These are phyloP conservation scores for Escarpia spicata DNA, from an alignment of 2,888 invertebrate genomes.

Conservation along the genomic window DNA sequence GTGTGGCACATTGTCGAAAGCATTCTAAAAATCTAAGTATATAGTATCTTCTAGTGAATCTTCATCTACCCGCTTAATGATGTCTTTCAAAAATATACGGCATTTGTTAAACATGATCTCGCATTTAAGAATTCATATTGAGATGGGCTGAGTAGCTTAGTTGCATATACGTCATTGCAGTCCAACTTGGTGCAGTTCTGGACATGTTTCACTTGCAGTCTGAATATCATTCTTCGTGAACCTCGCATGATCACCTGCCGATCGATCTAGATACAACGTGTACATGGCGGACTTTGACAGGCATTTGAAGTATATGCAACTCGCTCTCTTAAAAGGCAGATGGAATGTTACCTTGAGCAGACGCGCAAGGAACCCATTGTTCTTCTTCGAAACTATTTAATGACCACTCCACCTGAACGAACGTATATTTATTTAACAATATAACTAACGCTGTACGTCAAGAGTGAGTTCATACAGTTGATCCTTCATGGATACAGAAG, in stretches of 20 bases:
- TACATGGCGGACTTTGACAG: background rate
- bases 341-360: conserved; percentile 8
- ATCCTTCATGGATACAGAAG: background rate
- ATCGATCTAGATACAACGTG: background rate
- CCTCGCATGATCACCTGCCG: background rate
- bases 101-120: too few species aligned
- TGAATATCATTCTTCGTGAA: background rate
- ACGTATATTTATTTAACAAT: background rate
- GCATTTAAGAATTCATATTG: too few species aligned
- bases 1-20: too few species aligned
- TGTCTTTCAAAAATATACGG: too few species aligned
- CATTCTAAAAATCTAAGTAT: too few species aligned
- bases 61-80: too few species aligned
- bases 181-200: background rate
- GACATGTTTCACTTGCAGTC: too few species aligned
- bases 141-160: too few species aligned
- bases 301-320: background rate
- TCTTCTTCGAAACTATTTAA: background rate
- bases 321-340: background rate
- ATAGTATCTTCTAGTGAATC: too few species aligned
- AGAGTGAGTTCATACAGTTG: background rate
- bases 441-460: background rate
- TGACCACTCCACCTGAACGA: background rate
- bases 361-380: background rate
- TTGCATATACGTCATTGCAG: background rate